Evolutionary conservation across 2,888 invertebrate species (phyloP).

Genomic region (Latrodectus elegans): DNA sequence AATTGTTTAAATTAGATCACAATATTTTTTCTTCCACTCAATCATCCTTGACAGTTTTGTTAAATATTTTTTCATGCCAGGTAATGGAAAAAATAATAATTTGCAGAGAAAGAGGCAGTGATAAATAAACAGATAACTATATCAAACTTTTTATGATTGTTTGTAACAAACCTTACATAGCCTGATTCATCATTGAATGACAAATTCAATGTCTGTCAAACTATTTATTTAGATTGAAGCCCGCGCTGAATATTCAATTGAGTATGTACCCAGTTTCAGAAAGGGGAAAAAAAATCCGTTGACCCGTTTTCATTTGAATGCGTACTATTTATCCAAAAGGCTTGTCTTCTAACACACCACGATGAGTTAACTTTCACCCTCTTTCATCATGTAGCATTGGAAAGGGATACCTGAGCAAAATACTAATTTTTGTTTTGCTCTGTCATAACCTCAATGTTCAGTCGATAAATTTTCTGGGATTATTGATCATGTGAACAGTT

Average conservation of each 20-base stretch:
- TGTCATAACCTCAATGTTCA: constrained; percentile 58
- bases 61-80: too few relatives aligned
- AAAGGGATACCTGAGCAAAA: constrained; percentile 52
- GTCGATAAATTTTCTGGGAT: constrained; percentile 60
- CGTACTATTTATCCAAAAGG: constrained; percentile 44
- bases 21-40: too few relatives aligned
- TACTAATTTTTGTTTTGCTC: constrained; percentile 24
- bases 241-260: constrained; percentile 29
- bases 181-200: too few relatives aligned
- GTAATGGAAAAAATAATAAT: too few relatives aligned
- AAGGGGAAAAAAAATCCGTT: constrained; percentile 7
- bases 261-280: constrained; percentile 14
- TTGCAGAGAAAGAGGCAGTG: too few relatives aligned
- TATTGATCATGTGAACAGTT: constrained; percentile 47
- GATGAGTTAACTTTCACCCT: constrained; percentile 66
- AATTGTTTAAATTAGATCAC: too few relatives aligned
- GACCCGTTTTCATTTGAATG: constrained; percentile 49
- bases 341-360: constrained; percentile 48
- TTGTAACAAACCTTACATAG: too few relatives aligned
- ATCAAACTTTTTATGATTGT: too few relatives aligned
- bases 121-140: too few relatives aligned
- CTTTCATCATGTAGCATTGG: constrained; percentile 38
- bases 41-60: too few relatives aligned
- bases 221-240: constrained; percentile 7
- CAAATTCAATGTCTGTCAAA: constrained; percentile 23